A percentile compares a stretch with the other conserved stretches of the same genome.
These are phyloP conservation scores for Crypturellus undulatus DNA, from an alignment of 2,113 vertebrate genomes.

Conservation along the genomic window DNA sequence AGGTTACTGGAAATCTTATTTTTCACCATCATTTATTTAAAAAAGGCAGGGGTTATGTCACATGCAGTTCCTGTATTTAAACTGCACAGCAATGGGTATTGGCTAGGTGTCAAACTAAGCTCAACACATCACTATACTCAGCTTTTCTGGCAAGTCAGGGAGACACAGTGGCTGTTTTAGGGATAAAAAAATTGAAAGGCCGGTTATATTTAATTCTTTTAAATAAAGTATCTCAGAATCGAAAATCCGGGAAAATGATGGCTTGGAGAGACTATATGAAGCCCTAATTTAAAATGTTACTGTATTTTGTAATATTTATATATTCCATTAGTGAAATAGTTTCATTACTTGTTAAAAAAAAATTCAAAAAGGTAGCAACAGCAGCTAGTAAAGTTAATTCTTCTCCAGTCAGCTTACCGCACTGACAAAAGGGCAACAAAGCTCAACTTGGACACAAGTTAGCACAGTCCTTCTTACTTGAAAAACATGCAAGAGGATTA, in stretches of 20 bases:
- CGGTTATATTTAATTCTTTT: neutral
- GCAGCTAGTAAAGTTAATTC: neutral
- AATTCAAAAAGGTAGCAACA: neutral
- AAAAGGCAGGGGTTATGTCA: no score
- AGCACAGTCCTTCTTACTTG: neutral
- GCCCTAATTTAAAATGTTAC: neutral
- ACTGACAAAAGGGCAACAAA: neutral
- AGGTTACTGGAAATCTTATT: neutral
- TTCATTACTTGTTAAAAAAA: neutral
- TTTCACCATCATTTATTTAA: neutral
- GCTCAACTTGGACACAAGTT: neutral
- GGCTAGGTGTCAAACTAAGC: neutral
- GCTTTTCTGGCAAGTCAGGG: neutral
- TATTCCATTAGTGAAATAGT: no score
- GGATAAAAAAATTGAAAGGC: neutral
- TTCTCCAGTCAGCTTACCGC: neutral
- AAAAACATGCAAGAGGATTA: neutral
- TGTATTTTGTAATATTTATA: neutral
- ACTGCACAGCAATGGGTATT: neutral
- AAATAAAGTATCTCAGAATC: neutral
- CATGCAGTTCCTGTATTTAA: neutral
- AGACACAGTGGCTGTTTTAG: neutral
- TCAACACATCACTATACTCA: fast-evolving
- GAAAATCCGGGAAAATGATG: neutral
- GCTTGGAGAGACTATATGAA: neutral